Base-by-base conservation (phyloP, 2,113 vertebrate genomes). In the Oncorhynchus nerka region DNA sequence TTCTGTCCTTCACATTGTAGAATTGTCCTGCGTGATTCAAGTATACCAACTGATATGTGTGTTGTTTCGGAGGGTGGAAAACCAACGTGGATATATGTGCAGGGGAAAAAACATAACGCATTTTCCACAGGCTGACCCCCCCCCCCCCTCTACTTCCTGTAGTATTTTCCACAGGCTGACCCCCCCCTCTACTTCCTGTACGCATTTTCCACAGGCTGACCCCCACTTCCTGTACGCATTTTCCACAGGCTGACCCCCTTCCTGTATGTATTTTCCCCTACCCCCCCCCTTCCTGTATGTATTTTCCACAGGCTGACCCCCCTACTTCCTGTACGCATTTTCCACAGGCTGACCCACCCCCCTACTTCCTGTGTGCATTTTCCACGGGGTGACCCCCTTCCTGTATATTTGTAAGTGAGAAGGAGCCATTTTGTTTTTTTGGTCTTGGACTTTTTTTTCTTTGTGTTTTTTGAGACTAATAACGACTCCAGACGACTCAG, bases 41-140 rank as follows among this genome's bases (percentile, higher is more conserved):
- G 98, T 99, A 99, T 99, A 98, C 94, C 94, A 96, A 98, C 97
- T 99, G 98, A 99, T 97, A 99, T 98, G 97, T 99, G 97, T 91
- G 96, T 96, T 34, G 7, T 39, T 7, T 39, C 0, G 97, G 97
- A 5, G 32, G 32, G 97, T 95, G 94, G 96, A 98, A 97, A 97
- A 97, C 96, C 94, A 97, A 96, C 94, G 95, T 96, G 96, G 96
- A 96, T 94, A 96, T 96, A 95, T 96, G 96, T 97, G 97, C 96
- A 97, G 97, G 97, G 94, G 94, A 91, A 92, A 45, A 94, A 94
- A 95, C 89, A 97, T 93, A 93, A 95, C 96, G 96, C 94, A 94
- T 95, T 95, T 91, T 97, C 97, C 96, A 97, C 96, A 94, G 96
- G 97, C 92, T 92, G 90, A 91, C 94, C 95, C 96, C 95, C 30